Base-by-base conservation (phyloP, 2,888 invertebrate genomes). In the Cheilosia impressa region DNA sequence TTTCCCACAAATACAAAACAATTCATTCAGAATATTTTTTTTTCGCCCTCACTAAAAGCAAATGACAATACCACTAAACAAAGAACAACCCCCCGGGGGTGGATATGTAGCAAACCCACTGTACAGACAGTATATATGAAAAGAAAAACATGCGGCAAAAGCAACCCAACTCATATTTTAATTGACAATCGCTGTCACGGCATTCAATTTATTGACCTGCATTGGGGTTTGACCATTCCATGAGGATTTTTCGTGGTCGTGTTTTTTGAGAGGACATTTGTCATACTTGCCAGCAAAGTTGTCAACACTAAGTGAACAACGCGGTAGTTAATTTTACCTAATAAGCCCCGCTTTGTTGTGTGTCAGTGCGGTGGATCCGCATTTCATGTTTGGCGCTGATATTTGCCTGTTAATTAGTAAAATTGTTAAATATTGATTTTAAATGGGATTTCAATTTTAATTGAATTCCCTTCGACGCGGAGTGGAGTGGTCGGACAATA, bases 191-290 rank as follows among this genome's bases (percentile, higher is more conserved):
- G 45, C 38, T 45, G 45, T 45, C 63, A 65, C 19, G 31, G 22
- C 47, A 24, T 52, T 45, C 15, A 73, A 73, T 73, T 73, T 73
- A 73, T 73, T 55, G 47, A 24, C 55, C 55, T 63, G 73, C 43
- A 65, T 10, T 50, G 53, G 45, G 7, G 19, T 22, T 53, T 7
- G 15, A 62, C 19, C 15, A 43, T 27, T 17, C 38, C 27, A 5
- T 31, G 5, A 19, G 52, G 31, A 6, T 38, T 38, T 71, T 50
- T 50, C 15, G 41, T 22, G 47, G 17, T 50, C 31, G 17, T 6
- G 15, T 43, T 47, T 34, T 27, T 38, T 1, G 58, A 15, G 4
- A 41, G 69, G 69, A 58, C 38, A 69, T 69, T 69, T 50, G 31
- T 58, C 27, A 71, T 71, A 58, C 27, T 58, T 57, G 7, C 43